phyloP scores from a whole-genome alignment of 2,113 vertebrate species.

The Nycticorax nycticorax region DNA sequence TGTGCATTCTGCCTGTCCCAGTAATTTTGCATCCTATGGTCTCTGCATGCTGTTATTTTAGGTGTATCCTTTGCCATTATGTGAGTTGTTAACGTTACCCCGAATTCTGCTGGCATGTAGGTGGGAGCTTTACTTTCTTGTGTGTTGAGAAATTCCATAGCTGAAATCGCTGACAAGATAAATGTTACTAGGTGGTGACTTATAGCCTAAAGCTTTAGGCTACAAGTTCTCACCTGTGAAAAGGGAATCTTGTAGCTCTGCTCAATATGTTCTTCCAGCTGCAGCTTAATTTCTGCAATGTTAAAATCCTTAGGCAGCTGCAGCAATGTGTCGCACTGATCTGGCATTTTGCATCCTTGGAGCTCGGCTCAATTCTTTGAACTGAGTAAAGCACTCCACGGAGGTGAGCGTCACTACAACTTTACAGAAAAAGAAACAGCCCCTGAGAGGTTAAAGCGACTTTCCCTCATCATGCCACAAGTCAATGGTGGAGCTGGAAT shows the following conservation, averaged over 20 bases:
- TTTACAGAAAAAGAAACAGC: not conserved
- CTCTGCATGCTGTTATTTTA: not conserved
- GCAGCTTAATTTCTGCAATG: not conserved
- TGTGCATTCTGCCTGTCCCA: not conserved
- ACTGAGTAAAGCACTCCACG: not conserved
- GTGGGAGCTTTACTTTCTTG: not conserved
- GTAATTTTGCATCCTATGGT: not conserved
- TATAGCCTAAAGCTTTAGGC: not conserved
- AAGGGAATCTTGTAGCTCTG: not conserved
- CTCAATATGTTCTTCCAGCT: not conserved
- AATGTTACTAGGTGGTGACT: not conserved
- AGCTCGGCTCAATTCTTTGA: not conserved
- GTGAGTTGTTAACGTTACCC: not conserved
- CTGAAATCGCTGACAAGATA: not conserved
- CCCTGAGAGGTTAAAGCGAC: not conserved
- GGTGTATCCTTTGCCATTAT: not conserved
- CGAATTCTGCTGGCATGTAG: not conserved
- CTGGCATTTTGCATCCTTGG: not conserved
- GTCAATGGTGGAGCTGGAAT: constrained; percentile 30
- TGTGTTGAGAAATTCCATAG: not conserved
- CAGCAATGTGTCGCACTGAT: not conserved
- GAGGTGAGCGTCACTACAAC: not conserved
- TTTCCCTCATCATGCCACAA: not conserved
- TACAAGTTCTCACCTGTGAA: not conserved
- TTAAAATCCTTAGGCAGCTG: not conserved